phyloP scores from a whole-genome alignment of 1,140 invertebrate species.

The Leptinotarsa defecta region DNA sequence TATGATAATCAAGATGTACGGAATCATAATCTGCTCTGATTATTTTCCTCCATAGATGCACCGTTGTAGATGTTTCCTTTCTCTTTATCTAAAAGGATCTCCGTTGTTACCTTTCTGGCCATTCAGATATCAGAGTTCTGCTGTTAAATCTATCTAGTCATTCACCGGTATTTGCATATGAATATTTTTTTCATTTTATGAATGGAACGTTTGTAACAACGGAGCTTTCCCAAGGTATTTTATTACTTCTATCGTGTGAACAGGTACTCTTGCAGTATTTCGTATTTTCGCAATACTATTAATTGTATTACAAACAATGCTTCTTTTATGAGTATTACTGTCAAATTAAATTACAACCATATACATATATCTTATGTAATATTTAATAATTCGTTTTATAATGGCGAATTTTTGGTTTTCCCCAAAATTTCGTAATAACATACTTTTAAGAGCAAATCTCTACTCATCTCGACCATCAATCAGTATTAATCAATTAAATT shows the following conservation, averaged over 20 bases:
- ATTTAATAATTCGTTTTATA: no score
- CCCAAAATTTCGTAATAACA: no score
- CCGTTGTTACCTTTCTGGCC: not conserved
- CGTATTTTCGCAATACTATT: no score
- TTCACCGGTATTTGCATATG: not conserved
- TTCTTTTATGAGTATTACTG: no score
- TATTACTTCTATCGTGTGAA: not conserved
- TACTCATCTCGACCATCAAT: no score
- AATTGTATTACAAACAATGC: no score
- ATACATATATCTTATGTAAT: no score
- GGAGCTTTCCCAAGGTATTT: not conserved
- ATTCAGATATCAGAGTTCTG: not conserved
- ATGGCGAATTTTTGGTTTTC: no score
- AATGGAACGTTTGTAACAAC: not conserved
- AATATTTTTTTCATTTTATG: not conserved
- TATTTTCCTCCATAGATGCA: not conserved
- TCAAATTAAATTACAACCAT: no score
- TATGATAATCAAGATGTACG: constrained; percentile 1
- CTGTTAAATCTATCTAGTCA: not conserved
- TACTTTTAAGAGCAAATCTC: not conserved
- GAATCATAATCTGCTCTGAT: constrained; percentile 5
- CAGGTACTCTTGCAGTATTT: no score
- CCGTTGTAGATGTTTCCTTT: not conserved
- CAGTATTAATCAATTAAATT: no score
- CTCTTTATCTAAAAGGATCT: not conserved